A percentile compares a stretch with the other conserved stretches of the same genome.
phyloP scores from a whole-genome alignment of 2,113 vertebrate species.

The Megaleporinus macrocephalus region DNA sequence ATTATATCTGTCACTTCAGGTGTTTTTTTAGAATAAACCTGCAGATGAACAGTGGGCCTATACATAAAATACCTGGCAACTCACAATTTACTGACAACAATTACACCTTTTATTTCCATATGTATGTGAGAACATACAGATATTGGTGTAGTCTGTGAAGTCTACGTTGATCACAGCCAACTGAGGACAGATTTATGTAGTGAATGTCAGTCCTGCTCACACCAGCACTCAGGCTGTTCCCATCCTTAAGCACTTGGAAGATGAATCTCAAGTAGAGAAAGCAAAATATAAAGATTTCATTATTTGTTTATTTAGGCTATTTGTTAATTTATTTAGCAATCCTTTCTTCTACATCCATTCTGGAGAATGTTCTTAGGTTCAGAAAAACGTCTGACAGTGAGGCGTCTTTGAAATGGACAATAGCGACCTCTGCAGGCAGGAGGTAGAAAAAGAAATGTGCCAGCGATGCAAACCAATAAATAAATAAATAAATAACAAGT shows the following conservation, averaged over 20 bases:
- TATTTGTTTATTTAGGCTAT: not conserved
- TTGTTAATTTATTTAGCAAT: not conserved
- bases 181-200: not conserved
- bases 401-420: not conserved
- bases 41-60: no score
- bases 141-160: no score
- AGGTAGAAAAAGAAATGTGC: not conserved
- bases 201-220: not conserved
- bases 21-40: no score
- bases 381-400: not conserved
- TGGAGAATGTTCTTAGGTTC: not conserved
- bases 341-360: not conserved
- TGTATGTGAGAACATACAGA: not conserved
- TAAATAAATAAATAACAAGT: no score
- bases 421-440: conserved; percentile 31
- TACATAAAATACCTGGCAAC: no score
- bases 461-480: not conserved
- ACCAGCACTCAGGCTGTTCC: not conserved
- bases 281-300: not conserved
- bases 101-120: not conserved
- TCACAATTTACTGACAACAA: not conserved
- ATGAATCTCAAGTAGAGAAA: not conserved
- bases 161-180: not conserved
- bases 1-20: no score
- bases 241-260: not conserved